These are phyloP conservation scores for Agonum fuliginosum DNA, from an alignment of 2,888 invertebrate genomes.

Conservation along the genomic window DNA sequence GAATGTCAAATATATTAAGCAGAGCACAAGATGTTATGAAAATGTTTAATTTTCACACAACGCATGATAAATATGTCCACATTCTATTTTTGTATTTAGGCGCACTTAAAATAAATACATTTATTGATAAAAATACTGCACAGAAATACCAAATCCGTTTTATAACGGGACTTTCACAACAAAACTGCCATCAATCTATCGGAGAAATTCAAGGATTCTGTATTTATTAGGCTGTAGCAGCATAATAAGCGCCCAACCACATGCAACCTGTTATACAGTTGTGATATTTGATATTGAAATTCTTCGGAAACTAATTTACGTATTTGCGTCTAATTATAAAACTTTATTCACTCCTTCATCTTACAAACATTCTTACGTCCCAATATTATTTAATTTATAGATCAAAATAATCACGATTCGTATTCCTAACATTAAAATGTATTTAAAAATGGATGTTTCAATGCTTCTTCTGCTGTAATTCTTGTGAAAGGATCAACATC, in stretches of 20 bases:
- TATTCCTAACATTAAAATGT: slow-evolving; percentile 41
- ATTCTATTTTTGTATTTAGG: slow-evolving; percentile 45
- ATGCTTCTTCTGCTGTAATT: slow-evolving; percentile 83
- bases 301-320: slow-evolving; percentile 6
- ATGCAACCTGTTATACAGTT: slow-evolving; percentile 39
- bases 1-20: slow-evolving; percentile 58
- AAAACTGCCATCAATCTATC: slow-evolving; percentile 54
- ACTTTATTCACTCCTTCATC: slow-evolving; percentile 28
- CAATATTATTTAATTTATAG: background rate
- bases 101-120: slow-evolving; percentile 51
- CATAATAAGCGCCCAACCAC: background rate
- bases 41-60: slow-evolving; percentile 49
- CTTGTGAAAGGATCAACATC: slow-evolving; percentile 87
- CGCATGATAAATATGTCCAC: slow-evolving; percentile 17
- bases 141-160: slow-evolving; percentile 45
- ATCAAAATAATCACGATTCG: background rate
- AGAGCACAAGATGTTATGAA: slow-evolving; percentile 49
- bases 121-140: slow-evolving; percentile 55
- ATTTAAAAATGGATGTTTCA: slow-evolving; percentile 84
- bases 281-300: background rate
- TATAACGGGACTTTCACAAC: slow-evolving; percentile 49
- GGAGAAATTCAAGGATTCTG: slow-evolving; percentile 52
- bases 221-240: slow-evolving; percentile 25
- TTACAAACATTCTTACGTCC: slow-evolving; percentile 18
- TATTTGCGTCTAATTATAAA: slow-evolving; percentile 19